A percentile compares a stretch with the other conserved stretches of the same genome.
Conservation (phyloP, 2,113 vertebrate species). For the Psammodynastes pulverulentus region DNA sequence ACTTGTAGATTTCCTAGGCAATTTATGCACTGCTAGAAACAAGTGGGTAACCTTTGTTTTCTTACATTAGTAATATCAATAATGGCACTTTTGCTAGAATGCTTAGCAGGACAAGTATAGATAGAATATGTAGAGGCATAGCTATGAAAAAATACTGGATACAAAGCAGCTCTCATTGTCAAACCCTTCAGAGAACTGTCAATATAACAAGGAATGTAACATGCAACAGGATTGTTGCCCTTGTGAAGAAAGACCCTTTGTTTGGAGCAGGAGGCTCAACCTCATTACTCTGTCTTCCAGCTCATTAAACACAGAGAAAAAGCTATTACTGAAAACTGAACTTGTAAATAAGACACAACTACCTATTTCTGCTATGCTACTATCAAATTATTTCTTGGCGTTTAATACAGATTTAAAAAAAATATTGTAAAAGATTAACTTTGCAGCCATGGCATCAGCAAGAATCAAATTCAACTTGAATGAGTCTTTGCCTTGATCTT, state of each 20-base stretch:
- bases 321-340: neutral
- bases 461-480: neutral
- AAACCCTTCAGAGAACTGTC: neutral
- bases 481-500: neutral
- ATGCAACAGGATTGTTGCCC: neutral
- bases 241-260: neutral
- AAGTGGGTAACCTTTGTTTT: neutral
- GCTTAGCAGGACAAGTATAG: too few relatives aligned
- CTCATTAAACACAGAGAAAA: neutral
- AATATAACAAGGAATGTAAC: neutral
- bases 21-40: neutral
- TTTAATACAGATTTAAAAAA: neutral
- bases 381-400: neutral
- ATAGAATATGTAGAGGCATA: neutral
- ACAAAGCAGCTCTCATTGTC: neutral
- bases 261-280: fast-evolving
- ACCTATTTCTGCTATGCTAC: neutral
- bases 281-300: neutral
- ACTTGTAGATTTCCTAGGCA: neutral
- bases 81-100: neutral
- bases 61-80: neutral
- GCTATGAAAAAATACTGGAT: neutral
- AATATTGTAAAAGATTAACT: neutral
- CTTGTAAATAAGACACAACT: too few relatives aligned
- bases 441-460: neutral